Conservation (phyloP, 2,113 vertebrate species). For the Bos taurus region ARS-UCD2.0 NC_037332.1:54673001-54673500, state of each 20-base stretch:
- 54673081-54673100: not conserved
- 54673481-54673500: not conserved
- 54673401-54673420: not conserved
- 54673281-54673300: not conserved
- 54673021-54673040: fast-evolving
- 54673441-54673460: not conserved
- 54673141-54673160: not conserved
- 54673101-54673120: not conserved
- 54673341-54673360: not conserved
- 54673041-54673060: not conserved
- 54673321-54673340: constrained; percentile 16
- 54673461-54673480: not conserved
- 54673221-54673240: not conserved
- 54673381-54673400: not conserved
- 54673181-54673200: not conserved
- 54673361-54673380: not conserved
- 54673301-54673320: not conserved
- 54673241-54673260: not conserved
- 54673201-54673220: not conserved
- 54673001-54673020: not conserved
- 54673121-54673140: not conserved
- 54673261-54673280: not conserved
- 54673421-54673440: not conserved
- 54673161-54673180: not conserved
- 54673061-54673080: not conserved